phyloP scores from a whole-genome alignment of 2,888 invertebrate species.

The Cyclophora albipunctata region DNA sequence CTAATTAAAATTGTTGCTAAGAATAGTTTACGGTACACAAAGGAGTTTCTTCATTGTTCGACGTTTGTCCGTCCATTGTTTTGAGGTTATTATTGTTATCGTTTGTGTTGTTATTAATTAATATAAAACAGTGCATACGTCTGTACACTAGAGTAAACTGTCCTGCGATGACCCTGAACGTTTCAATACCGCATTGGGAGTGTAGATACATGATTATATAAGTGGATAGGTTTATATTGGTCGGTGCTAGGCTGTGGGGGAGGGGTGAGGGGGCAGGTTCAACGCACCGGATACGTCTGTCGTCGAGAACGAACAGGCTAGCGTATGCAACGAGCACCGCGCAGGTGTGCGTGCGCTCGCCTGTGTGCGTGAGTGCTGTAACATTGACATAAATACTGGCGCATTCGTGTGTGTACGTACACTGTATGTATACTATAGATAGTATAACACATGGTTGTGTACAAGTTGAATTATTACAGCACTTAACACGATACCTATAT shows the following conservation, averaged over 20 bases:
- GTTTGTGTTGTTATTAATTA: slow-evolving; percentile 4
- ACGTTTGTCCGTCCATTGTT: slow-evolving; percentile 8
- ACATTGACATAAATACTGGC: slow-evolving; percentile 71
- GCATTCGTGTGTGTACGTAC: slow-evolving; percentile 37
- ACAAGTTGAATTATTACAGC: slow-evolving; percentile 47
- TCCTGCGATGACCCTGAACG: slow-evolving; percentile 18
- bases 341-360: slow-evolving; percentile 46
- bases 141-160: slow-evolving; percentile 6
- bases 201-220: slow-evolving; percentile 6
- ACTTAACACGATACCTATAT: slow-evolving; percentile 38
- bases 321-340: slow-evolving; percentile 34
- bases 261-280: slow-evolving; percentile 50
- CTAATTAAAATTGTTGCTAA: neutral
- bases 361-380: slow-evolving; percentile 45
- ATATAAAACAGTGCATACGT: slow-evolving; percentile 2
- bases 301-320: slow-evolving; percentile 44
- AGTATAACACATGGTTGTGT: slow-evolving; percentile 17
- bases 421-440: slow-evolving; percentile 19
- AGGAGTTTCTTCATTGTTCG: slow-evolving; percentile 12
- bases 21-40: slow-evolving; percentile 9
- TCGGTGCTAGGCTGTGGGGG: slow-evolving; percentile 31
- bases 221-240: slow-evolving; percentile 27
- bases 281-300: slow-evolving; percentile 72
- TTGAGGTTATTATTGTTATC: slow-evolving; percentile 6
- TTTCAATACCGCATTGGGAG: slow-evolving; percentile 2